Evolutionary conservation across 2,113 vertebrate species (phyloP), one percentile per base, ranked within the genome.

Genomic region (Leptodactylus fuscus): DNA sequence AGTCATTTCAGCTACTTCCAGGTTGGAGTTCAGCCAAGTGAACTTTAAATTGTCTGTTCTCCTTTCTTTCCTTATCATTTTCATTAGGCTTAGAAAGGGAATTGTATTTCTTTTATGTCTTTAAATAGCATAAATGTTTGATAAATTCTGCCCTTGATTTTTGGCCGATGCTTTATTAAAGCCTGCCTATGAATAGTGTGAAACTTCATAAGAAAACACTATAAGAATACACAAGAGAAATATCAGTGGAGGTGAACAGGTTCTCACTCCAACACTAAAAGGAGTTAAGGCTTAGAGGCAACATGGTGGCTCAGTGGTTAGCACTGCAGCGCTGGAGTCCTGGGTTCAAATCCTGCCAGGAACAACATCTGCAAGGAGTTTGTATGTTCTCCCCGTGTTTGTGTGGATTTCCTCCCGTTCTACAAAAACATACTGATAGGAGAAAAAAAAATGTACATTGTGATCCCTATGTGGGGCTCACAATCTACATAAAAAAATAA

Each of bases 21-120:
- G 51, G 41, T 48, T 84, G 53, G 36, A 77, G n/a, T 34, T 36
- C 48, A 67, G 81, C 65, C 81, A 82, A 55, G 55, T 77, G 71
- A 65, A 83, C 53, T 84, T 76, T 75, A 76, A 84, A 76, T 65
- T 77, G 82, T 76, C 82, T 84, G 24, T 84, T 76, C 49, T 78
- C 51, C 49, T 71, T 77, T 48, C 70, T 76, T 77, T 84, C 71
- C 73, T 84, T 77, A 77, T 84, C 73, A 77, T 77, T 84, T 75
- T 77, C 71, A 84, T 76, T 84, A 67, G 71, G 18, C 62, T 77
- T 49, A 24, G 18, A 38, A 75, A 83, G 24, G 70, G 34, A 83
- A 75, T 83, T 77, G 82, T 77, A 65, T 48, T 83, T 77, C 69
- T 62, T 36, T 11, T n/a, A 53, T 67, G 20, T 49, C 55, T 84